A percentile compares a stretch with the other conserved stretches of the same genome.
Evolutionary conservation across 2,113 vertebrate genomes (phyloP).

Genomic region (Pogonocichla stellata): DNA sequence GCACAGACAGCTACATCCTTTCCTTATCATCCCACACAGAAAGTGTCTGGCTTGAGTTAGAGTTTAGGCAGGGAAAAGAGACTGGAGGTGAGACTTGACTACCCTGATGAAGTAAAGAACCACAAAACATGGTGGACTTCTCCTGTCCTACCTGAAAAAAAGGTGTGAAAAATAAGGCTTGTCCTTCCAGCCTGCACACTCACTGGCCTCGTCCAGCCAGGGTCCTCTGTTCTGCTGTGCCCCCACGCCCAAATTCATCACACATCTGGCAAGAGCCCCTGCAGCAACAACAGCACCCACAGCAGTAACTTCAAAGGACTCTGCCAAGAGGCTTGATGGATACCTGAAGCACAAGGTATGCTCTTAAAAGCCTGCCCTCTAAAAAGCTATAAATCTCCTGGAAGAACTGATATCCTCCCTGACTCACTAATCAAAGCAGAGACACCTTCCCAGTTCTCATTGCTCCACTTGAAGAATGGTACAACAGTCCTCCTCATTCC

Average conservation of each 20-base stretch:
- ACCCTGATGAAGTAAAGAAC: neutral
- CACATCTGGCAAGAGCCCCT: neutral
- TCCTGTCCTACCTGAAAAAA: neutral
- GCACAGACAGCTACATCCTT: neutral
- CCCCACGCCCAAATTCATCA: neutral
- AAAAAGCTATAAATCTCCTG: neutral
- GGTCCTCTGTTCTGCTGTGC: neutral
- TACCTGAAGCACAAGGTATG: neutral
- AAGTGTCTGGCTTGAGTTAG: neutral
- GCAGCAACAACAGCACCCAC: neutral
- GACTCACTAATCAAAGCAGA: neutral
- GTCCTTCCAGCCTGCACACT: neutral
- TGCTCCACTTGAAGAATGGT: neutral
- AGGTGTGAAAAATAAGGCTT: neutral
- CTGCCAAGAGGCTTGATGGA: neutral
- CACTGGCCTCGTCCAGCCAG: accelerated
- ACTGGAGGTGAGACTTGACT: neutral
- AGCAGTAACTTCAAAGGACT: neutral
- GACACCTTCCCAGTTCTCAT: neutral
- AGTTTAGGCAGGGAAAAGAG: neutral
- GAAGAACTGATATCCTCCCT: neutral
- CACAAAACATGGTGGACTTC: neutral
- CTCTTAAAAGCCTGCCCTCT: neutral
- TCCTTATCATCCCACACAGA: neutral
- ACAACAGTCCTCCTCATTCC: neutral